Evolutionary conservation across 2,888 invertebrate genomes (phyloP).

Genomic region (Leptopilina drosophilae): DNA sequence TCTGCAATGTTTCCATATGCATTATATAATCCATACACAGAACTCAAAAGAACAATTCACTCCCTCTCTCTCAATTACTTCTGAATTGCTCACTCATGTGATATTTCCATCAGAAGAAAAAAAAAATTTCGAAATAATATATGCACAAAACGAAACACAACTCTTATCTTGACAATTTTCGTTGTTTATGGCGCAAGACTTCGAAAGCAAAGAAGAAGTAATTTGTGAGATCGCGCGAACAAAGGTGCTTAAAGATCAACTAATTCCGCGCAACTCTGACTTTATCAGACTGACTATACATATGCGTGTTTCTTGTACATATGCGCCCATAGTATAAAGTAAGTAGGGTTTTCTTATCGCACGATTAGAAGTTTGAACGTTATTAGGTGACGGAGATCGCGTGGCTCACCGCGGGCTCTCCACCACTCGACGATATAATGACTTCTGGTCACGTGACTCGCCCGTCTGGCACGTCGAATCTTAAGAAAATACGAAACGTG

Average conservation of each 20-base stretch:
- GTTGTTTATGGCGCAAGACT: not conserved
- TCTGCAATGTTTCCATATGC: too few species aligned
- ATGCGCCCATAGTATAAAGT: too few species aligned
- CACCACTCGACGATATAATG: slow-evolving; percentile 61
- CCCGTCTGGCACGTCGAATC: slow-evolving; percentile 37
- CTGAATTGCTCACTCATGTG: not conserved
- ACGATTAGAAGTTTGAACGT: slow-evolving; percentile 70
- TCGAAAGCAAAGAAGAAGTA: slow-evolving; percentile 11
- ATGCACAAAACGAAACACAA: not conserved
- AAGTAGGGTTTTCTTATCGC: slow-evolving; percentile 66
- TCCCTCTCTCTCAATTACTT: too few species aligned
- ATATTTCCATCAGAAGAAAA: not conserved
- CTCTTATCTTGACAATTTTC: not conserved
- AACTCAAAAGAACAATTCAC: too few species aligned
- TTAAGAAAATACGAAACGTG: slow-evolving; percentile 50
- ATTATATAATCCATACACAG: too few species aligned
- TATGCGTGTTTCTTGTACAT: slow-evolving; percentile 49
- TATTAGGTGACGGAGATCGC: slow-evolving; percentile 75
- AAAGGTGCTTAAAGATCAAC: slow-evolving; percentile 19
- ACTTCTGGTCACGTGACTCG: slow-evolving; percentile 68
- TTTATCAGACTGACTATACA: slow-evolving; percentile 14
- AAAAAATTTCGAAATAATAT: not conserved
- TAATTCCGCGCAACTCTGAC: slow-evolving; percentile 15
- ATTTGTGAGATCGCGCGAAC: slow-evolving; percentile 25
- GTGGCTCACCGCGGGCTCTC: slow-evolving; percentile 64